Conservation (phyloP, 1,140 invertebrate genomes). For the Steinernema feltiae region DNA sequence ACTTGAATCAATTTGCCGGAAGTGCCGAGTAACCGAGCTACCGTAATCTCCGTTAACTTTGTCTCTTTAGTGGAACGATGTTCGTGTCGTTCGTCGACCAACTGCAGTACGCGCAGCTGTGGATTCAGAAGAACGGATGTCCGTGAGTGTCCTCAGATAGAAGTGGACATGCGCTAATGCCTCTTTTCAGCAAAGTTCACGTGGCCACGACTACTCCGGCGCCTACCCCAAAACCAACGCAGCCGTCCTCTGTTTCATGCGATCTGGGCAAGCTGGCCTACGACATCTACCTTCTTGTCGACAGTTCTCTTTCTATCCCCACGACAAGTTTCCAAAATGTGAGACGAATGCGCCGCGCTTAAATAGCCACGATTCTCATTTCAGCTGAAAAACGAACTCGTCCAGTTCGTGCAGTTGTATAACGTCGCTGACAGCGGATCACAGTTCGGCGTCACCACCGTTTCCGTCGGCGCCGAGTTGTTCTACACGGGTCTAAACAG, state of each 20-base stretch:
- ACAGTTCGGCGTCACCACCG: constrained; percentile 25
- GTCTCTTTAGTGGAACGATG: constrained; percentile 15
- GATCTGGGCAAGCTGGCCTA: constrained; percentile 17
- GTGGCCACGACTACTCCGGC: constrained; percentile 15
- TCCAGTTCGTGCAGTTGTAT: constrained; percentile 14
- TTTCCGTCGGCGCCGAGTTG: constrained; percentile 19
- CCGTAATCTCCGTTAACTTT: neutral
- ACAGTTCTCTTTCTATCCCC: constrained; percentile 8
- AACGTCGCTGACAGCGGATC: constrained; percentile 16
- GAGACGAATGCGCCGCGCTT: neutral
- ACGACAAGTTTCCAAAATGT: constrained; percentile 17
- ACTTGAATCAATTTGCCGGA: constrained; percentile 15
- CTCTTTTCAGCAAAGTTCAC: constrained; percentile 15
- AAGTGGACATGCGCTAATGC: neutral
- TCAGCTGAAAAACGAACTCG: constrained; percentile 22
- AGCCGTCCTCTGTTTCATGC: constrained; percentile 20
- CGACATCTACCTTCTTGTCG: constrained; percentile 31
- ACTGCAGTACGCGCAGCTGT: constrained; percentile 18
- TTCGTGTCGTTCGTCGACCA: constrained; percentile 19
- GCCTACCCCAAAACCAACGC: constrained; percentile 18
- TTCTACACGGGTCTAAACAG: constrained; percentile 27
- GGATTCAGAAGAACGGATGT: constrained; percentile 22
- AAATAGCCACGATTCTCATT: neutral
- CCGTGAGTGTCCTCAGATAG: constrained; percentile 18
- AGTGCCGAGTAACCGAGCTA: neutral